These are phyloP conservation scores for Nezara viridula DNA, from an alignment of 2,888 invertebrate genomes.

Conservation along the genomic window DNA sequence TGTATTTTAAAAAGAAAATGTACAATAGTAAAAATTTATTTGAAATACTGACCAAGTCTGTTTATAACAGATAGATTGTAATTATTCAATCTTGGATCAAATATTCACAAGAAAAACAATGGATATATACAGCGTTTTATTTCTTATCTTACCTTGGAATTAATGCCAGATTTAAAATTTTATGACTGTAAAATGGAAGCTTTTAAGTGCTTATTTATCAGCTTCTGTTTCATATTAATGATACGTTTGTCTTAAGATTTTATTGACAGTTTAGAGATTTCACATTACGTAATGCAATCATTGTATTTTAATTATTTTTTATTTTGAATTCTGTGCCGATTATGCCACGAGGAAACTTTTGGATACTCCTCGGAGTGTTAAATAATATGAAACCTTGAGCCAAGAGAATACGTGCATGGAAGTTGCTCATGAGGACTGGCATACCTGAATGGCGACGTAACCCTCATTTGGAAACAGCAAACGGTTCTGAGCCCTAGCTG, in stretches of 20 bases:
- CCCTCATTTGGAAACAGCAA: not conserved
- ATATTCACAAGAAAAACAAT: not conserved
- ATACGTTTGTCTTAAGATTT: not conserved
- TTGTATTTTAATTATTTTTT: not conserved
- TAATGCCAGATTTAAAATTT: not conserved
- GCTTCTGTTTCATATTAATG: not conserved
- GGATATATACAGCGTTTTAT: not conserved
- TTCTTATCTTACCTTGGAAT: not conserved
- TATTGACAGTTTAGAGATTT: not conserved
- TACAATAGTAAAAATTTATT: too few species aligned
- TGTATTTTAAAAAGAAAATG: too few species aligned
- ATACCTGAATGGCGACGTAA: not conserved
- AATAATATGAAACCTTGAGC: constrained; percentile 8
- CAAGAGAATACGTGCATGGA: not conserved
- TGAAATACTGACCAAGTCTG: too few species aligned
- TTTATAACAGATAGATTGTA: too few species aligned
- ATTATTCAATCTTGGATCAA: not conserved
- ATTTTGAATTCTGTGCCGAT: not conserved
- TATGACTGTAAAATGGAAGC: not conserved
- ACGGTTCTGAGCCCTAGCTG: not conserved
- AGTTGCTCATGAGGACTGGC: not conserved
- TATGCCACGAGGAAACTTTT: not conserved
- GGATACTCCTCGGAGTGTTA: not conserved
- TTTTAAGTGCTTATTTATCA: not conserved
- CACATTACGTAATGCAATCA: not conserved